Evolutionary conservation across 2,888 invertebrate species (phyloP).

Genomic region (Leptinotarsa haldemani): DNA sequence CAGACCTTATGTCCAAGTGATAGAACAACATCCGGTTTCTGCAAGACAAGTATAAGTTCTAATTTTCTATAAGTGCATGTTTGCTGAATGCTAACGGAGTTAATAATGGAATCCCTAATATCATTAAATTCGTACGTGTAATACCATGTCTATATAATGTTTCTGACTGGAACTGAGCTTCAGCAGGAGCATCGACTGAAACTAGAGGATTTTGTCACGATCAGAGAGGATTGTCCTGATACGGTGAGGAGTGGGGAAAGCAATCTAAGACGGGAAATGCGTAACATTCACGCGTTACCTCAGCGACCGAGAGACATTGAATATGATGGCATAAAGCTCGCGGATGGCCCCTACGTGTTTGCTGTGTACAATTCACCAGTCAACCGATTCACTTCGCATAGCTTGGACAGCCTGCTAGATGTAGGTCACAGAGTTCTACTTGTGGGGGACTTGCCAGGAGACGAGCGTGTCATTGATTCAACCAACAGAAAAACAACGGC

Average conservation of each 20-base stretch:
- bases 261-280: not conserved
- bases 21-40: too few relatives aligned
- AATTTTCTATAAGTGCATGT: too few relatives aligned
- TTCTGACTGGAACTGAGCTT: too few relatives aligned
- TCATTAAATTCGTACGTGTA: too few relatives aligned
- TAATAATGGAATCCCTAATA: too few relatives aligned
- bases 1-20: too few relatives aligned
- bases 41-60: too few relatives aligned
- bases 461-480: not conserved
- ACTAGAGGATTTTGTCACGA: not conserved
- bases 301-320: not conserved
- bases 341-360: not conserved
- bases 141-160: too few relatives aligned
- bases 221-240: not conserved
- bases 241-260: not conserved
- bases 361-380: not conserved
- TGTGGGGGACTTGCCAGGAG: not conserved
- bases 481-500: not conserved
- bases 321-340: not conserved
- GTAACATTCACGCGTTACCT: not conserved
- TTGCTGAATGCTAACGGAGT: too few relatives aligned
- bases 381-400: not conserved
- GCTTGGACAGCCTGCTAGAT: not conserved
- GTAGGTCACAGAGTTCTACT: not conserved
- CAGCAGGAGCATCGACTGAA: too few relatives aligned